These are phyloP conservation scores for Aphidius gifuensis DNA, from an alignment of 1,140 invertebrate genomes.

Conservation along the genomic window DNA sequence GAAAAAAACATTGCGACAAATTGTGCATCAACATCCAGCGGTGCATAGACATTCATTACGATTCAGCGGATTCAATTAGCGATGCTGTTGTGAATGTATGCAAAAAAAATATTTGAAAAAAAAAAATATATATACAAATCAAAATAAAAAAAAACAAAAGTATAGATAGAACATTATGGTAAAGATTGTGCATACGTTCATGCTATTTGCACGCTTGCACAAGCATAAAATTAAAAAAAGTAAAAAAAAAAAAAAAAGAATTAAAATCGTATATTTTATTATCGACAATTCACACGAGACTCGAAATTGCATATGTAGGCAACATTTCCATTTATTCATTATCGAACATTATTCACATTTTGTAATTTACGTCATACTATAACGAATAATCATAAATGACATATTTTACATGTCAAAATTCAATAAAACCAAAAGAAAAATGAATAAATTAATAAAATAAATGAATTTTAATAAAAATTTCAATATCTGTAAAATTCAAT, in stretches of 20 bases:
- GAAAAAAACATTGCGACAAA: background rate
- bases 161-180: too few species aligned
- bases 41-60: conserved; percentile 12
- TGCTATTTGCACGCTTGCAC: too few species aligned
- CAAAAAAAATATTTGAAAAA: background rate
- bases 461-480: background rate
- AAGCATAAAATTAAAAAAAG: too few species aligned
- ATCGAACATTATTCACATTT: conserved; percentile 7
- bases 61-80: conserved; percentile 11
- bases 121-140: background rate
- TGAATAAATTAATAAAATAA: conserved; percentile 2
- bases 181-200: too few species aligned
- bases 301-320: background rate
- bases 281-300: conserved; percentile 6
- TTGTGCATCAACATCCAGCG: background rate
- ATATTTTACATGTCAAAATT: background rate
- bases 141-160: too few species aligned
- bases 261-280: background rate
- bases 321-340: background rate
- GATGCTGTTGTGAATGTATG: conserved; percentile 1
- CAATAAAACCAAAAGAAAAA: background rate
- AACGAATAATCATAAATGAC: background rate
- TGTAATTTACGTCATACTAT: background rate
- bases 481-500: background rate
- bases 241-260: background rate